Base-by-base conservation (phyloP, 2,113 vertebrate genomes). In the Hyperoodon ampullatus region DNA sequence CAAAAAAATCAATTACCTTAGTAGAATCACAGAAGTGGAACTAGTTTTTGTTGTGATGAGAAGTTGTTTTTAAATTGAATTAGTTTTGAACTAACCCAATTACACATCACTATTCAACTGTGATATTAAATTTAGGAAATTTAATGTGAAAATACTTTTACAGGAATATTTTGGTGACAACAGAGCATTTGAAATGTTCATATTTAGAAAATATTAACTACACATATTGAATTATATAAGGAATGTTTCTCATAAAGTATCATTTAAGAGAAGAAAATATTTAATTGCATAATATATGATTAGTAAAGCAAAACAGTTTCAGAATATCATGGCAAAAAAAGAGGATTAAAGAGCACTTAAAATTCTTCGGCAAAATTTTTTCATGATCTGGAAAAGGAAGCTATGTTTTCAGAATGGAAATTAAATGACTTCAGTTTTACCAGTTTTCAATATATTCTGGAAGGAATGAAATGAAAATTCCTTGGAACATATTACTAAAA, bases 61-160 rank as follows among this genome's bases (percentile, higher is more conserved):
- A 95, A 94, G 94, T 96, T 96, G 39, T 75, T 97, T 97, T 94
- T 92, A 97, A 96, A 93, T 92, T 94, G 92, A 94, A 95, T 94
- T 96, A 93, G 50, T 66, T 96, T 98, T 94, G 60, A 97, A 97
- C 95, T 91, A 97, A 96, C 55, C 39, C 58, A 97, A 97, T 97
- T 94, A 98, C 53, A 90, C n/a, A 87, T 95, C 89, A 92, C 91
- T 86, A 93, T 96, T 97, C 93, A 94, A 97, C 90, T 97, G 86
- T 98, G 92, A 87, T 98, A 98, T 96, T 96, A 95, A 97, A 92
- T 94, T 96, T 95, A 94, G 53, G 61, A 92, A 89, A 94, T 86
- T 89, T 97, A 97, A 80, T 92, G 88, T 94, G 70, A 96, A 94
- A 96, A 96, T 63, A 71, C n/a, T 90, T 95, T 93, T 58, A 91